Evolutionary conservation across 2,888 invertebrate species (phyloP).

Genomic region (Drosophila limbata): DNA sequence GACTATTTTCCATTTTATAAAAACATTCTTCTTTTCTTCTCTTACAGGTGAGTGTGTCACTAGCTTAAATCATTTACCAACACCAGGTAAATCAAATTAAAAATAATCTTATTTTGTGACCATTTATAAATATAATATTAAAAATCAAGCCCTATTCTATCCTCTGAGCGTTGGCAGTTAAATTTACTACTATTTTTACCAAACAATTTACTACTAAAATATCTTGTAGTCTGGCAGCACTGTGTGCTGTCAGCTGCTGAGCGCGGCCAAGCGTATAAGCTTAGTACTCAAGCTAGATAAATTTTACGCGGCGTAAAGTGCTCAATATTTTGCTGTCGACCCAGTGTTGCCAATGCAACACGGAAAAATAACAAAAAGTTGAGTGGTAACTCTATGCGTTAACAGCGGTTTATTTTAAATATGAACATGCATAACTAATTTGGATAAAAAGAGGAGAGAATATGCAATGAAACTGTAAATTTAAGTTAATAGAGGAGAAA

Average conservation of each 20-base stretch:
- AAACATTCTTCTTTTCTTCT: slow-evolving; percentile 27
- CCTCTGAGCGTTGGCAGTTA: slow-evolving; percentile 19
- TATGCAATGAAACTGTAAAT: too few species aligned
- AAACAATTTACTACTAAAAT: slow-evolving; percentile 7
- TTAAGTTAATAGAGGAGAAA: too few species aligned
- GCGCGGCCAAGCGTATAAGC: slow-evolving; percentile 31
- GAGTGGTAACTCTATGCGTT: too few species aligned
- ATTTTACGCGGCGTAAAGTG: too few species aligned
- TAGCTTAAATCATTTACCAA: neutral
- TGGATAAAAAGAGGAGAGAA: too few species aligned
- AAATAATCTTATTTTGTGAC: neutral
- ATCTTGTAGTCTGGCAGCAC: slow-evolving; percentile 59
- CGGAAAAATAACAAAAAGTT: too few species aligned
- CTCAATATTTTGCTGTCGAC: too few species aligned
- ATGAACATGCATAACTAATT: too few species aligned
- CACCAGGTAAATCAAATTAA: slow-evolving; percentile 12
- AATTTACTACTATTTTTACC: slow-evolving; percentile 45
- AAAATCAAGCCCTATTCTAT: neutral
- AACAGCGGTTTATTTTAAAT: too few species aligned
- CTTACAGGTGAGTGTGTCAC: slow-evolving; percentile 62
- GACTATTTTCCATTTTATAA: slow-evolving; percentile 15
- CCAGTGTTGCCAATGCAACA: too few species aligned
- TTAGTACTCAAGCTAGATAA: too few species aligned
- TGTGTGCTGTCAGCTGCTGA: slow-evolving; percentile 63
- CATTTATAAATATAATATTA: neutral